Evolutionary conservation across 2,888 invertebrate species (phyloP).

Genomic region (Caenorhabditis becei): DNA sequence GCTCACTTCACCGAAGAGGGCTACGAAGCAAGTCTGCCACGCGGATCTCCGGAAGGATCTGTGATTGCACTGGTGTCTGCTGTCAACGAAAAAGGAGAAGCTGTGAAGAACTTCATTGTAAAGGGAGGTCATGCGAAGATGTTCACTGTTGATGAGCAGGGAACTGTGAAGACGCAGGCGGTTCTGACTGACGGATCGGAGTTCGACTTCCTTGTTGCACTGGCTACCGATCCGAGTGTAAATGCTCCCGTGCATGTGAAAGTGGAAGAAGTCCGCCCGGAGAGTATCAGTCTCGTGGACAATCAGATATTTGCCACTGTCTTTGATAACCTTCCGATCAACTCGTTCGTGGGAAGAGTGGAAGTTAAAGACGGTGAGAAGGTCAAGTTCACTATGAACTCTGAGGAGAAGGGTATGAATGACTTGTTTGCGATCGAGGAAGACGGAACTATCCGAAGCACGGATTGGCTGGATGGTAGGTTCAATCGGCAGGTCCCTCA

Average conservation of each 20-base stretch:
- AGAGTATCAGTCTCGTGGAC: slow-evolving; percentile 17
- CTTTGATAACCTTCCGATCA: slow-evolving; percentile 46
- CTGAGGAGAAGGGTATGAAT: slow-evolving; percentile 37
- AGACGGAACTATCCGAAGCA: slow-evolving; percentile 53
- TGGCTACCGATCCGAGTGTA: slow-evolving; percentile 20
- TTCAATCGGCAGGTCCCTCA: background rate
- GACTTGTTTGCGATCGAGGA: slow-evolving; percentile 38
- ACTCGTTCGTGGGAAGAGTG: slow-evolving; percentile 46
- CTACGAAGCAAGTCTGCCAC: slow-evolving; percentile 32
- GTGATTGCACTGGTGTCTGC: slow-evolving; percentile 43
- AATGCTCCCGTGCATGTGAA: slow-evolving; percentile 40
- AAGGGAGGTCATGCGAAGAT: slow-evolving; percentile 38
- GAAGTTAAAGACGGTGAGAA: slow-evolving; percentile 30
- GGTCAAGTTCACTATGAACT: slow-evolving; percentile 48
- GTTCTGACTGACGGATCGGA: background rate
- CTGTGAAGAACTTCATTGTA: slow-evolving; percentile 15
- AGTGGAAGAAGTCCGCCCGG: slow-evolving; percentile 13
- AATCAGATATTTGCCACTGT: slow-evolving; percentile 51
- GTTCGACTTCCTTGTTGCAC: slow-evolving; percentile 50
- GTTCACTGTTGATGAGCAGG: slow-evolving; percentile 38
- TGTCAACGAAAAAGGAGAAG: slow-evolving; percentile 8
- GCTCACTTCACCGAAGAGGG: slow-evolving; percentile 36
- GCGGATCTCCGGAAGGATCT: slow-evolving; percentile 13
- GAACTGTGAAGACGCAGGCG: slow-evolving; percentile 25
- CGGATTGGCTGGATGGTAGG: slow-evolving; percentile 47